Conservation (phyloP, 2,113 vertebrate genomes). For the Paracanthobrama guichenoti region DNA sequence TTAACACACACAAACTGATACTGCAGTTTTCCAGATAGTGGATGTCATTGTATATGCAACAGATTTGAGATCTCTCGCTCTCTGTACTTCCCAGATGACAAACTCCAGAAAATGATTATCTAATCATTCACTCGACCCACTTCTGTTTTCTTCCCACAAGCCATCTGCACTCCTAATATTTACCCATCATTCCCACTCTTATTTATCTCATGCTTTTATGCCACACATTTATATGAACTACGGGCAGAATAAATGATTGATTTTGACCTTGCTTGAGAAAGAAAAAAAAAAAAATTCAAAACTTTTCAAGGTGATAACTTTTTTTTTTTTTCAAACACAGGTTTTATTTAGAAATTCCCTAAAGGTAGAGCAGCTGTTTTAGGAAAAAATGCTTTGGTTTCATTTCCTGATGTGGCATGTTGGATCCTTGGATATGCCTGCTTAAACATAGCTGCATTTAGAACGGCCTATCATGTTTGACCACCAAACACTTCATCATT, state of each 20-base stretch:
- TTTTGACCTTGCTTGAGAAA: slow-evolving; percentile 15
- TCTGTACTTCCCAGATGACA: slow-evolving; percentile 5
- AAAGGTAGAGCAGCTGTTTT: slow-evolving; percentile 4
- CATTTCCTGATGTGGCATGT: not conserved
- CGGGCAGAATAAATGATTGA: not conserved
- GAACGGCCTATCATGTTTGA: slow-evolving; percentile 48
- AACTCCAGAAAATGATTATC: slow-evolving; percentile 35
- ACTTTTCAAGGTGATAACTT: not conserved
- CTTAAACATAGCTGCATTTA: slow-evolving; percentile 17
- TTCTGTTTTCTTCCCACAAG: slow-evolving; percentile 27
- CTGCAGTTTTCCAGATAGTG: not conserved
- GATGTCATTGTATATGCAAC: not conserved
- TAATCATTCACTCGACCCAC: slow-evolving; percentile 1
- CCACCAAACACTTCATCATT: slow-evolving; percentile 75
- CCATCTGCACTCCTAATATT: slow-evolving; percentile 27
- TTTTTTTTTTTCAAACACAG: not conserved
- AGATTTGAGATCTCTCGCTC: not conserved
- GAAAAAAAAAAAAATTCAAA: not conserved
- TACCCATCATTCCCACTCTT: slow-evolving; percentile 5
- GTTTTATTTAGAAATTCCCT: not conserved
- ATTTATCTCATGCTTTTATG: slow-evolving; percentile 19
- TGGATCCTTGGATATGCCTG: not conserved
- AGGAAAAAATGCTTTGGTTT: slow-evolving; percentile 10
- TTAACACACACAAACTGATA: not conserved
- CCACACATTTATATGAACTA: not conserved